A percentile compares a stretch with the other conserved stretches of the same genome.
Conservation (phyloP, 2,113 vertebrate species). For the Mellivora capensis region DNA sequence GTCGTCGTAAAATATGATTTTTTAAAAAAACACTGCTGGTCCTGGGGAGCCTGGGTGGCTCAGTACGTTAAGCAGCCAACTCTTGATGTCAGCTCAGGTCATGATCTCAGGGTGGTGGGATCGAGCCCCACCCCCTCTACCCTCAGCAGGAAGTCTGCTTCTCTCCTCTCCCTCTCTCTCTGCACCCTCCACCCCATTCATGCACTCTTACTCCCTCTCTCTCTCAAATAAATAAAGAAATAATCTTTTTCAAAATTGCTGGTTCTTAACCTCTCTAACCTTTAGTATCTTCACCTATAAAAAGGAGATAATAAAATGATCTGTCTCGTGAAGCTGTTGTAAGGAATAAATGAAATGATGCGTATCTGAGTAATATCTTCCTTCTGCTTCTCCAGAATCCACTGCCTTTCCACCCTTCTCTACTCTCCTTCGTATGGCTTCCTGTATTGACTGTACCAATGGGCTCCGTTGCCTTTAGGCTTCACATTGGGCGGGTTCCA, state of each 20-base stretch:
- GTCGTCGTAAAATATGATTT: background rate
- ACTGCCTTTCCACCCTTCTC: background rate
- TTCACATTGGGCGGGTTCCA: background rate
- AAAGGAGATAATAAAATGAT: background rate
- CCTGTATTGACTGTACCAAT: background rate
- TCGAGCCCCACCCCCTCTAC: background rate
- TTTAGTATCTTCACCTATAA: background rate
- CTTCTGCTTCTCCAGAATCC: background rate
- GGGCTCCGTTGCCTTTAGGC: background rate
- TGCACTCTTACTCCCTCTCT: background rate
- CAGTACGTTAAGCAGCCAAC: background rate
- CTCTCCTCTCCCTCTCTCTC: background rate
- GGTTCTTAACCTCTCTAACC: background rate
- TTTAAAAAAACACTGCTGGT: background rate
- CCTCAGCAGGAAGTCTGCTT: background rate
- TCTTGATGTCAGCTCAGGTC: background rate
- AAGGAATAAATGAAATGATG: background rate
- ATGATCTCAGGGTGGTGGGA: background rate
- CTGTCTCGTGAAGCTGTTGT: background rate
- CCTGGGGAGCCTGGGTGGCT: background rate
- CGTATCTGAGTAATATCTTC: background rate
- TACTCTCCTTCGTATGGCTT: background rate
- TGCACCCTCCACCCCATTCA: background rate
- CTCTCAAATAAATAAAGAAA: background rate
- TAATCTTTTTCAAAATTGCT: background rate